Evolutionary conservation across 92 coral and sea anemone genomes (phyloP).

Genomic region (Galaxea fascicularis): DNA sequence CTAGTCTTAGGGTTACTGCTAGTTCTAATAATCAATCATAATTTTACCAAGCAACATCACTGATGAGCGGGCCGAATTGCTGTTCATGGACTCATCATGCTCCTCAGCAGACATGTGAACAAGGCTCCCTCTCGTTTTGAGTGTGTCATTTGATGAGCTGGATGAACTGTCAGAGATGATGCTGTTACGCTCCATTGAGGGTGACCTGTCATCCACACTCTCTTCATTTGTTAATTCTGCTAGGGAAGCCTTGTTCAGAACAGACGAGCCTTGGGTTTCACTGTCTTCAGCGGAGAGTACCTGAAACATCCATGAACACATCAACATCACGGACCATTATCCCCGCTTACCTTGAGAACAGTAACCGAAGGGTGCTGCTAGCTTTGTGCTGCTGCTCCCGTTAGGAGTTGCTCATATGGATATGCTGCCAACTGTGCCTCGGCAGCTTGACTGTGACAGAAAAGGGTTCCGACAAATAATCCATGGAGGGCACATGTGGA

Average conservation of each 20-base stretch:
- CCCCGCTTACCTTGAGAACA: not conserved
- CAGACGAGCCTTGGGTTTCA: constrained; percentile 30
- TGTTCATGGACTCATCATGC: constrained; percentile 71
- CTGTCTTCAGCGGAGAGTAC: constrained; percentile 54
- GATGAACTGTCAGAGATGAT: constrained; percentile 87
- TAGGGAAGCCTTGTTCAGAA: constrained; percentile 51
- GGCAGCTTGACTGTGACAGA: too few species aligned
- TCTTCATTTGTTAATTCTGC: constrained; percentile 87
- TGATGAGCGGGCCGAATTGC: constrained; percentile 81
- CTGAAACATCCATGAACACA: not conserved
- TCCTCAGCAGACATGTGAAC: constrained; percentile 74
- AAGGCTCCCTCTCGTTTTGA: constrained; percentile 77
- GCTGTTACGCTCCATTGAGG: constrained; percentile 64
- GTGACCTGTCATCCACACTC: constrained; percentile 91
- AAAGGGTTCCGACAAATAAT: too few species aligned
- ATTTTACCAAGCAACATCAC: constrained; percentile 81
- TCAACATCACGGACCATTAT: not conserved
- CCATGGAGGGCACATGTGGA: too few species aligned
- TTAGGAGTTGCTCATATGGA: not conserved
- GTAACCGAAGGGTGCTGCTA: not conserved
- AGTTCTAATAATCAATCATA: too few species aligned
- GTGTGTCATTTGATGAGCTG: constrained; percentile 82
- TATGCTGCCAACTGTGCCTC: too few species aligned
- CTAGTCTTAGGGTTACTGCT: too few species aligned
- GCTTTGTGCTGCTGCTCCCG: not conserved